These are phyloP conservation scores for Phengaris arion DNA, from an alignment of 2,888 invertebrate genomes.

Conservation along the genomic window DNA sequence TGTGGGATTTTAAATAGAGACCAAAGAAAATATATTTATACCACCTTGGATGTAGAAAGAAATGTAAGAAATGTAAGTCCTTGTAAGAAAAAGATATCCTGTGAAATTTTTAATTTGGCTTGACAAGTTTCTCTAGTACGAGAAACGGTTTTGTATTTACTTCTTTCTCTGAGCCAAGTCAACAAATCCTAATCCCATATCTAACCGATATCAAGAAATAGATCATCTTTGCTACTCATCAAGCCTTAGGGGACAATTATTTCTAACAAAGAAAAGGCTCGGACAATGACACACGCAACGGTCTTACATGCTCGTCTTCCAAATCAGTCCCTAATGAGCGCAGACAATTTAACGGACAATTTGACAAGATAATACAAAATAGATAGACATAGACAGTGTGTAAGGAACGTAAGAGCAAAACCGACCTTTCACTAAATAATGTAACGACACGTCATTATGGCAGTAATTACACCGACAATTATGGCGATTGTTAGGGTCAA, in stretches of 20 bases:
- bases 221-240: neutral
- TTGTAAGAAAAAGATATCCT: no score
- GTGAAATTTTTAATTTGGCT: neutral
- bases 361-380: slow-evolving; percentile 25
- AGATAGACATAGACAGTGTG: slow-evolving; percentile 34
- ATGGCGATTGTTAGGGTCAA: slow-evolving; percentile 63
- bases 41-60: no score
- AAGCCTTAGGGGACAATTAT: neutral
- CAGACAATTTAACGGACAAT: slow-evolving; percentile 20
- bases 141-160: neutral
- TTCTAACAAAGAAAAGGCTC: neutral
- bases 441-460: slow-evolving; percentile 57
- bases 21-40: no score
- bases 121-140: neutral
- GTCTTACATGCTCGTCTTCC: neutral
- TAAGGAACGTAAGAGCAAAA: slow-evolving; percentile 41
- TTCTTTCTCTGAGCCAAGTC: neutral
- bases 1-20: no score
- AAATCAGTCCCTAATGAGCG: slow-evolving; percentile 2
- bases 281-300: slow-evolving; percentile 1
- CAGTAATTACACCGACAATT: slow-evolving; percentile 54
- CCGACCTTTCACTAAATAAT: slow-evolving; percentile 50
- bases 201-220: neutral
- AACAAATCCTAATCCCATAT: neutral
- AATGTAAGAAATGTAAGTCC: no score